Percentiles rank a stretch among this genome's conserved stretches.
These are phyloP conservation scores for Deroptyus accipitrinus DNA, from an alignment of 2,113 vertebrate species.

Conservation along the genomic window DNA sequence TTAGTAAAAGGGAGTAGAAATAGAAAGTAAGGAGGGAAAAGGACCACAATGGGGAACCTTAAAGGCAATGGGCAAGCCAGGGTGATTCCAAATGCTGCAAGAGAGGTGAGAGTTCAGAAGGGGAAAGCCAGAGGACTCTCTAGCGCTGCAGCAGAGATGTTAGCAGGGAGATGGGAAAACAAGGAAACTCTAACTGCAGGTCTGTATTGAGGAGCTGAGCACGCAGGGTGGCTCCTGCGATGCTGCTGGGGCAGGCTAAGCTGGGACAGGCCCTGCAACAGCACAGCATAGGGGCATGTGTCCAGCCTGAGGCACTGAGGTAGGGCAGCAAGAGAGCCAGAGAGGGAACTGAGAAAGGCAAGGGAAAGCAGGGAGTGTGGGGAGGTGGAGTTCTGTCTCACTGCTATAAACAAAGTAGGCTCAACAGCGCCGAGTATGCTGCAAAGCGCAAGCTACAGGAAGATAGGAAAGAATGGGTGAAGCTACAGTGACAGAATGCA, in stretches of 20 bases:
- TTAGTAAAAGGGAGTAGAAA: background rate
- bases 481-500: background rate
- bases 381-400: accelerated
- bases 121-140: background rate
- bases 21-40: background rate
- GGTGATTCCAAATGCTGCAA: background rate
- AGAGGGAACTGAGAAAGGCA: background rate
- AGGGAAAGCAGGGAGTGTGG: background rate
- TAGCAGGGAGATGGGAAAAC: background rate
- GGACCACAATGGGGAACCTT: background rate
- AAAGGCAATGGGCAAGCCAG: background rate
- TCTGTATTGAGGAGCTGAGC: background rate
- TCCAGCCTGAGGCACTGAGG: accelerated
- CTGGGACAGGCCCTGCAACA: background rate
- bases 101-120: background rate
- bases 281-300: background rate
- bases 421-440: background rate
- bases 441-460: background rate
- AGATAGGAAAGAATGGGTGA: background rate
- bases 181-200: background rate
- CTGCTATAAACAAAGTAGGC: background rate
- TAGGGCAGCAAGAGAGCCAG: background rate
- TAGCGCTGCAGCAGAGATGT: background rate
- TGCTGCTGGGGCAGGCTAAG: background rate
- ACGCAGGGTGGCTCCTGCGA: background rate